A percentile compares a stretch with the other conserved stretches of the same genome.
These are phyloP conservation scores for Scaptomyza caliginosa DNA, from an alignment of 2,888 invertebrate species.

Conservation along the genomic window DNA sequence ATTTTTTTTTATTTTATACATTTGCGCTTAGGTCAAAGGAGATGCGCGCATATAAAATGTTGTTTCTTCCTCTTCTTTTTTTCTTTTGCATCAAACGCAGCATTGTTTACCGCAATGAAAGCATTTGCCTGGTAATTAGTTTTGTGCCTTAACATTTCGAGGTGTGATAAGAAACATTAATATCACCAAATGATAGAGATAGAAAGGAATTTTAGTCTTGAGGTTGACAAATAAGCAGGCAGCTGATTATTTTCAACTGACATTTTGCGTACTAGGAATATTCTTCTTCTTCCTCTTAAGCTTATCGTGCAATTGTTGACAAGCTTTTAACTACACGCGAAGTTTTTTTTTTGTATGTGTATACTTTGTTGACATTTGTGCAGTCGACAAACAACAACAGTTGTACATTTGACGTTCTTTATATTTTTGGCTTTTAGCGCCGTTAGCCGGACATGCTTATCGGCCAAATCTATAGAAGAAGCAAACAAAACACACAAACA, in stretches of 20 bases:
- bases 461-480: slow-evolving; percentile 30
- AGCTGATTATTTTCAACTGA: slow-evolving; percentile 5
- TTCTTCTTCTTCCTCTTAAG: background rate
- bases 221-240: background rate
- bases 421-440: slow-evolving; percentile 27
- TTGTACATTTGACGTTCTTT: slow-evolving; percentile 36
- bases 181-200: background rate
- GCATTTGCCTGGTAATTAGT: slow-evolving; percentile 9
- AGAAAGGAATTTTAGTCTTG: background rate
- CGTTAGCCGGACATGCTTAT: slow-evolving; percentile 50
- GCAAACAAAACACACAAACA: slow-evolving; percentile 18
- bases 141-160: slow-evolving; percentile 2
- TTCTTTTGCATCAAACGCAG: background rate
- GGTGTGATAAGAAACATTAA: slow-evolving; percentile 1
- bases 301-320: slow-evolving; percentile 29
- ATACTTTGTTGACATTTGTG: slow-evolving; percentile 35
- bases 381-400: slow-evolving; percentile 20
- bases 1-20: slow-evolving; percentile 1
- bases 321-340: slow-evolving; percentile 20
- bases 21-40: slow-evolving; percentile 12
- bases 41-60: slow-evolving; percentile 19
- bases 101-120: slow-evolving; percentile 14
- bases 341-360: slow-evolving; percentile 16
- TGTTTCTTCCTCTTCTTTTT: background rate
- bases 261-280: slow-evolving; percentile 13